These are phyloP conservation scores for Progne subis DNA, from an alignment of 2,113 vertebrate species.

Conservation along the genomic window DNA sequence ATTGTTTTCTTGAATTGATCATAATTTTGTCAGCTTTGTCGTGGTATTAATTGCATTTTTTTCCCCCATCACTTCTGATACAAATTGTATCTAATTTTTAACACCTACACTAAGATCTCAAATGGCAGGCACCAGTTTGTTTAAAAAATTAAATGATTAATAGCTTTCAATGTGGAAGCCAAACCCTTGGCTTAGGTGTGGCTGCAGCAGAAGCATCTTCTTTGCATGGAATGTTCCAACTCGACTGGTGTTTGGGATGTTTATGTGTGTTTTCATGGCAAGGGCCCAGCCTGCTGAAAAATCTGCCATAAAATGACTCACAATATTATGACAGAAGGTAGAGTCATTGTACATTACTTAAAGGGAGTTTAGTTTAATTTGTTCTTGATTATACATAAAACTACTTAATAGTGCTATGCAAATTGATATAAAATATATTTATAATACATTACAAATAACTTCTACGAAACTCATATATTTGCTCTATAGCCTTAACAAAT, in stretches of 20 bases:
- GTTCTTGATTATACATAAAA: neutral
- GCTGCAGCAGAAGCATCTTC: neutral
- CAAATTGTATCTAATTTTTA: constrained; percentile 20
- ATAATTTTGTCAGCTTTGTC: neutral
- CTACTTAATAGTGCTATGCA: neutral
- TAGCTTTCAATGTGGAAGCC: neutral
- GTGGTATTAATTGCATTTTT: neutral
- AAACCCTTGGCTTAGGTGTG: constrained; percentile 30
- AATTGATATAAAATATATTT: neutral
- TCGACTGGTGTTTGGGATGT: neutral
- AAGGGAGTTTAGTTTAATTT: constrained; percentile 9
- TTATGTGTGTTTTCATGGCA: constrained; percentile 19
- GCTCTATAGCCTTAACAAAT: neutral
- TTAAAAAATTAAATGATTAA: neutral
- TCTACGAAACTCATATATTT: neutral
- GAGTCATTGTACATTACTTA: neutral
- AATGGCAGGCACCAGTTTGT: neutral
- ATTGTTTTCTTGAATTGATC: neutral
- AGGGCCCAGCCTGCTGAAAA: neutral
- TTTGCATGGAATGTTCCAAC: constrained; percentile 39
- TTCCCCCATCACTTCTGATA: neutral
- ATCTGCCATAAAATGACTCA: constrained; percentile 28
- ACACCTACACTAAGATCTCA: neutral
- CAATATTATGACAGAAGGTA: neutral
- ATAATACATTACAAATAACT: neutral